Conservation (phyloP, 2,113 vertebrate genomes). For the Ailurus styani region DNA sequence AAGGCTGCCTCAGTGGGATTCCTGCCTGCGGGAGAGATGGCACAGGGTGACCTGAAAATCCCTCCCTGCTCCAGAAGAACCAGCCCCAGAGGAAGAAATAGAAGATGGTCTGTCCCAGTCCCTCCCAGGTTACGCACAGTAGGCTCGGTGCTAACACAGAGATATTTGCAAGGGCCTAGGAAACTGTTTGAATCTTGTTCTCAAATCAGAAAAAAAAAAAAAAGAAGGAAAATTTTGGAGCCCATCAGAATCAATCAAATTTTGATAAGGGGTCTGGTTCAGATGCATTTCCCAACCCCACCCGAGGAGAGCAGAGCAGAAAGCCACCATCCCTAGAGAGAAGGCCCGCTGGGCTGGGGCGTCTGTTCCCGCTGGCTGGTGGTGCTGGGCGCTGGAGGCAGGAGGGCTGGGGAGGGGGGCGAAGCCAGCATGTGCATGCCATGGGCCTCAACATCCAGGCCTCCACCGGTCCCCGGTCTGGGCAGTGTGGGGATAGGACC, state of each 20-base stretch:
- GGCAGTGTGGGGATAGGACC: neutral
- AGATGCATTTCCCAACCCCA: neutral
- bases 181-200: neutral
- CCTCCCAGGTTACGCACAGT: neutral
- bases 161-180: neutral
- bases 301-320: neutral
- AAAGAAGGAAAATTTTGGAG: neutral
- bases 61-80: neutral
- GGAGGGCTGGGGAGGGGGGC: neutral
- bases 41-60: neutral
- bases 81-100: neutral
- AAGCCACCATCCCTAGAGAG: neutral
- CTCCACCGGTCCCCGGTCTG: neutral
- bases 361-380: neutral
- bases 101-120: accelerated
- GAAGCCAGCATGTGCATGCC: neutral
- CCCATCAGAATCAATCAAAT: neutral
- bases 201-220: neutral
- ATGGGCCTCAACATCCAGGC: neutral
- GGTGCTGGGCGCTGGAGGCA: neutral
- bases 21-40: neutral
- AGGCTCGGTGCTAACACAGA: neutral
- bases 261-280: neutral
- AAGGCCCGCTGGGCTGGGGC: neutral
- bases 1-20: neutral